Evolutionary conservation across 2,797 vertebrate genomes (phyloP), one percentile per base, ranked within the genome.

Genomic region (Parotocinclus haroldoi): DNA sequence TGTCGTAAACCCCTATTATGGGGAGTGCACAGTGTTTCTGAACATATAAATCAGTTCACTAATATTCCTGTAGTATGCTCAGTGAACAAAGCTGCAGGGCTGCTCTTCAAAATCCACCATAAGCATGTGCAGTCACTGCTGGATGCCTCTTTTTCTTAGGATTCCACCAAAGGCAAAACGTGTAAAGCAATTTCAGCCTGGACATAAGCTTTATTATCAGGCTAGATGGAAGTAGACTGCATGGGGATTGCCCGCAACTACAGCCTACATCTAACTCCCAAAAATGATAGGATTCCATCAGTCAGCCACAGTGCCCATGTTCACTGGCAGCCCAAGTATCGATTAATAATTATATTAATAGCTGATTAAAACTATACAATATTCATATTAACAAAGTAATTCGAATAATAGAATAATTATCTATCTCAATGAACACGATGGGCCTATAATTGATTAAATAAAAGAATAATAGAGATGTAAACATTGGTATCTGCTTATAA

Each of bases 31-130:
- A 38, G 65, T 72, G 69, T 79, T 86, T 86, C 74, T 73, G 67
- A 80, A 78, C 80, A 73, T 86, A 81, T 89, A 89, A 91, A 90
- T 91, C 88, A 87, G 85, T 86, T 85, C 77, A 78, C 76, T 88
- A 87, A 90, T 82, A 86, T 82, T 86, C 82, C 64, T 74, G 66
- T 75, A 86, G 81, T 76, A 81, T 82, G 82, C 80, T 79, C 82
- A 77, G 58, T 76, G 85, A 83, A 81, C 83, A 79, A 74, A 77
- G 42, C 69, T 67, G 39, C 1, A 9, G 60, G 55, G 44, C 48
- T 78, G 59, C 73, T 76, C 72, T 57, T 57, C 42, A 37, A 9
- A 39, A 56, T 38, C 45, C 37, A 36, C 12, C 12, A n/a, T 79
- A 75, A 82, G 71, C 56, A 68, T 57, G 56, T 74, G 59, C 67